Evolutionary conservation across 2,797 vertebrate species (phyloP).

Genomic region (Sebastes taczanowskii): DNA sequence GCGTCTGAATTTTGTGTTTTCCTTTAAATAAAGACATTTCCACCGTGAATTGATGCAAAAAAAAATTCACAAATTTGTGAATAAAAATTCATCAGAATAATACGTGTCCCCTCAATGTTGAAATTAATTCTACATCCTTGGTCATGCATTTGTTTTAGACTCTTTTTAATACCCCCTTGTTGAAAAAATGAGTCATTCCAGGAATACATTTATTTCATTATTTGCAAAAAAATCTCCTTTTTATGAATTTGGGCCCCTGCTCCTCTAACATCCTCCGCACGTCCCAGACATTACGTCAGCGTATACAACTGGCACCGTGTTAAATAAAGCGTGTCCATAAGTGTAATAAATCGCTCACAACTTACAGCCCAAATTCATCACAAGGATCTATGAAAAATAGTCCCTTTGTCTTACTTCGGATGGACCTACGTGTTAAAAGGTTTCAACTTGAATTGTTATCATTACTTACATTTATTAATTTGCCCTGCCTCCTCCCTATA

Average conservation of each 20-base stretch:
- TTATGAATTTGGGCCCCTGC: not conserved
- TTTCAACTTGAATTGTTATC: not conserved
- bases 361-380: not conserved
- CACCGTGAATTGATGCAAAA: not conserved
- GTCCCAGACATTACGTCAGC: not conserved
- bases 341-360: not conserved
- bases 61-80: too few species aligned
- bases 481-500: not conserved
- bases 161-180: not conserved
- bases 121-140: not conserved
- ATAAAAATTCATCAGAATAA: too few species aligned
- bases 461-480: not conserved
- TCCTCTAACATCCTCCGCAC: not conserved
- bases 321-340: not conserved
- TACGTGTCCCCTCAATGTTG: not conserved
- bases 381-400: not conserved
- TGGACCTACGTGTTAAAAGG: not conserved
- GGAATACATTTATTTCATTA: not conserved
- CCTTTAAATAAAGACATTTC: not conserved
- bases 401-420: not conserved
- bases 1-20: not conserved
- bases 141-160: fast-evolving
- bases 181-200: not conserved
- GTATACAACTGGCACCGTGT: not conserved
- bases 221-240: not conserved